phyloP scores from a whole-genome alignment of 2,113 vertebrate genomes.

The Semnornis frantzii region DNA sequence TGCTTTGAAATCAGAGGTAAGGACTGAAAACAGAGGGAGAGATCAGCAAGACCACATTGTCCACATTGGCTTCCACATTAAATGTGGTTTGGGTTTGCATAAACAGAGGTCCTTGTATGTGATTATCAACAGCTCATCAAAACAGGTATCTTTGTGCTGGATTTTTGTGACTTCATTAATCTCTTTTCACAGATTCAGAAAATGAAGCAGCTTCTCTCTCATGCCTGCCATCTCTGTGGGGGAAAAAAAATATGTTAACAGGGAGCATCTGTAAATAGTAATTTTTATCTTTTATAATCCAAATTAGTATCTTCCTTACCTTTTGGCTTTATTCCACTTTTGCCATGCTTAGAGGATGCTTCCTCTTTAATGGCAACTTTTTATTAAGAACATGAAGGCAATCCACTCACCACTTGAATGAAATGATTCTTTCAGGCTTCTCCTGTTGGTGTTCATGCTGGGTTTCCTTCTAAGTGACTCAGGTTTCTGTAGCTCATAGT shows the following conservation, averaged over 20 bases:
- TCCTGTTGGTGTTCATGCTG: not conserved
- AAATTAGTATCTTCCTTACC: not conserved
- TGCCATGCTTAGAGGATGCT: not conserved
- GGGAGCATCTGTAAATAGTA: not conserved
- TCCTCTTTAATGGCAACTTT: not conserved
- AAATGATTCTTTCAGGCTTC: not conserved
- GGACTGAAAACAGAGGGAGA: not conserved
- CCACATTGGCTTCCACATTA: not conserved
- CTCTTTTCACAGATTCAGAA: not conserved
- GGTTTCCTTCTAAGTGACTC: not conserved
- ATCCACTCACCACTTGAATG: not conserved
- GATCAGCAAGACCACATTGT: not conserved
- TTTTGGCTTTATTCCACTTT: not conserved
- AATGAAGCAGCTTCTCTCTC: not conserved
- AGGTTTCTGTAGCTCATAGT: not conserved
- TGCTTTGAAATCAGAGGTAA: constrained; percentile 77
- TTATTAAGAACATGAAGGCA: not conserved
- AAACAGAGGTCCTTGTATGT: not conserved
- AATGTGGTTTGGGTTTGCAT: not conserved
- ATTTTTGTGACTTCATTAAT: not conserved
- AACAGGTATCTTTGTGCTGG: not conserved
- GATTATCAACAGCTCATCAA: not conserved
- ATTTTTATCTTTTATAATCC: not conserved
- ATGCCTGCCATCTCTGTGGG: not conserved
- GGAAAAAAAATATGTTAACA: not conserved